Evolutionary conservation across 2,888 invertebrate genomes (phyloP).

Genomic region (Steinernema hermaphroditum): DNA sequence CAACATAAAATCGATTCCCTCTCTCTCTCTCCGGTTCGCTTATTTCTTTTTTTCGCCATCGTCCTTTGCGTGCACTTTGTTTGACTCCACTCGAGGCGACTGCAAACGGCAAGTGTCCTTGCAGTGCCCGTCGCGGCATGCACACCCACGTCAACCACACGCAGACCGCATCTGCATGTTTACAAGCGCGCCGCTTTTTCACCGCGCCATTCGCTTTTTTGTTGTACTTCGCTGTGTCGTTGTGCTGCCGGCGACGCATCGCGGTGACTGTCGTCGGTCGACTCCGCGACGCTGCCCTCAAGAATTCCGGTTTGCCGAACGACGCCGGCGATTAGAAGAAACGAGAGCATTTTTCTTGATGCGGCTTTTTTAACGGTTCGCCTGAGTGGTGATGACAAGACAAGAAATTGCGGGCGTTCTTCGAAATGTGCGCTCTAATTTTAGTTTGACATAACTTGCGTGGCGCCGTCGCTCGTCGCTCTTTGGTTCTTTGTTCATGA

Average conservation of each 20-base stretch:
- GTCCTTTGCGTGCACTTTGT: slow-evolving; percentile 17
- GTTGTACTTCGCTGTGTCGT: neutral
- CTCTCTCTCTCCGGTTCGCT: no score
- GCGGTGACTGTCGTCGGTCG: no score
- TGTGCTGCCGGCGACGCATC: neutral
- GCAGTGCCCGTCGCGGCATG: neutral
- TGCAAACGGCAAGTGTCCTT: neutral
- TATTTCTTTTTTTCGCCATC: slow-evolving; percentile 17
- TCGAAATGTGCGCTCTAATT: neutral
- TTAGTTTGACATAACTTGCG: neutral
- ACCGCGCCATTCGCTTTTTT: neutral
- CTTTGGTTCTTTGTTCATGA: neutral
- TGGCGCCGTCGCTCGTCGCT: neutral
- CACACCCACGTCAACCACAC: neutral
- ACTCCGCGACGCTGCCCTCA: neutral
- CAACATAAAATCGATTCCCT: slow-evolving; percentile 10
- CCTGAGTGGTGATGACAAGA: neutral
- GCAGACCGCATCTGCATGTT: slow-evolving; percentile 14
- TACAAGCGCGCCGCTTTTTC: slow-evolving; percentile 8
- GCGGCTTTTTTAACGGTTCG: neutral
- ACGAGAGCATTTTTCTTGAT: neutral
- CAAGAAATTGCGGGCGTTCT: slow-evolving; percentile 6
- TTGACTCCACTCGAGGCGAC: neutral
- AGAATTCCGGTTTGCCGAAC: slow-evolving; percentile 21
- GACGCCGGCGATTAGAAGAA: neutral